phyloP scores from a whole-genome alignment of 2,113 vertebrate species.

The Trachemys scripta region DNA sequence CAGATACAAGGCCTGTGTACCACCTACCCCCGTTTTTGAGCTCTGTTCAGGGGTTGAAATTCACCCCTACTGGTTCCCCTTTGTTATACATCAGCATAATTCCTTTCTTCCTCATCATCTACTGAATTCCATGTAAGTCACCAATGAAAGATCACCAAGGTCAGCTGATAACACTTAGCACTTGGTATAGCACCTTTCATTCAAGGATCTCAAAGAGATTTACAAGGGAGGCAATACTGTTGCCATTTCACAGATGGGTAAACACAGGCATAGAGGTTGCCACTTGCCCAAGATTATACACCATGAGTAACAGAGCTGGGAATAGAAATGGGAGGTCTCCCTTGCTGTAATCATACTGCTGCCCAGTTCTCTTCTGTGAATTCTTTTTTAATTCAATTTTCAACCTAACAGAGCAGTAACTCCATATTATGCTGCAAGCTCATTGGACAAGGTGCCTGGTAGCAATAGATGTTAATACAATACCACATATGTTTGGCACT shows the following conservation, averaged over 20 bases:
- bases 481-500: background rate
- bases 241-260: background rate
- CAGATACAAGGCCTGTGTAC: background rate
- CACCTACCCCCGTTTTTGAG: fast-evolving
- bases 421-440: background rate
- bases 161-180: background rate
- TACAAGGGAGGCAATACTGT: background rate
- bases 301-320: background rate
- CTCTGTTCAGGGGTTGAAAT: fast-evolving
- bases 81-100: background rate
- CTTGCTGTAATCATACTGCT: background rate
- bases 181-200: background rate
- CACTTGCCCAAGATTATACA: background rate
- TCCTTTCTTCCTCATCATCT: background rate
- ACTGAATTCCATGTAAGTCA: background rate
- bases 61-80: fast-evolving
- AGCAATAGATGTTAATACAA: background rate
- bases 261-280: background rate
- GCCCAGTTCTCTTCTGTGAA: background rate
- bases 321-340: background rate
- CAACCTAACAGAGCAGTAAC: background rate
- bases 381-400: background rate
- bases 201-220: background rate
- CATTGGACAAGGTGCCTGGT: background rate
- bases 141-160: background rate